Base-by-base conservation (phyloP, 2,113 vertebrate genomes). In the Eira barbara region DNA sequence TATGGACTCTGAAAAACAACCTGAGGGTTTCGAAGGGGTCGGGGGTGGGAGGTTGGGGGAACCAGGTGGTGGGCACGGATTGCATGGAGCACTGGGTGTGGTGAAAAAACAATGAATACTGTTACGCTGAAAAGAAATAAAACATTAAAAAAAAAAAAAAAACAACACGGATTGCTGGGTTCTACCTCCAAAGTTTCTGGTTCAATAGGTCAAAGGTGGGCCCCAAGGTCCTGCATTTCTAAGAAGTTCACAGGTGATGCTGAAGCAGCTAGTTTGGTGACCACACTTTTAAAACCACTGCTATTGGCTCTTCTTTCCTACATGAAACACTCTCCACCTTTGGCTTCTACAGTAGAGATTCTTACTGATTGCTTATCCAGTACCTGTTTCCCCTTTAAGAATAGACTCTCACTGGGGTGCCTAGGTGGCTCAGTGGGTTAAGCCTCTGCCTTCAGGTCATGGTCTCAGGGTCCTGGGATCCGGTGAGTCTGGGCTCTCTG, bases 271-370 rank as follows among this genome's bases (percentile, higher is more conserved):
- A 36, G 3, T 85, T 63, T 90, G 39, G 47, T 52, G 65, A 45
- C 21, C 87, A 49, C 27, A 85, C 25, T 82, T 73, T 61, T 59
- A 45, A 67, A 76, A 39, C 36, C n/a, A 74, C 3, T 36, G 42
- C 34, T 45, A 20, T 31, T 59, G 45, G 63, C n/a, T 52, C 4
- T 88, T 83, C 14, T 84, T 69, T 57, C 45, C 49, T 25, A 7
- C 31, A 55, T 39, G 25, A 94, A 91, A 71, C 6, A 21, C 39
- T 88, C 42, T 88, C 49, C 3, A 49, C 55, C 27, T 96, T 42
- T 71, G 88, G 8, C 69, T 92, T 63, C 69, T 84, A 8, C 47
- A 69, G 20, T 79, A 88, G 21, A 74, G n/a, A 63, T 29, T 79
- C 21, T 18, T 52, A 42, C 14, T 42, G 39, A 76, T 42, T 89